phyloP scores from a whole-genome alignment of 2,888 invertebrate species.

The Diloba caeruleocephala region DNA sequence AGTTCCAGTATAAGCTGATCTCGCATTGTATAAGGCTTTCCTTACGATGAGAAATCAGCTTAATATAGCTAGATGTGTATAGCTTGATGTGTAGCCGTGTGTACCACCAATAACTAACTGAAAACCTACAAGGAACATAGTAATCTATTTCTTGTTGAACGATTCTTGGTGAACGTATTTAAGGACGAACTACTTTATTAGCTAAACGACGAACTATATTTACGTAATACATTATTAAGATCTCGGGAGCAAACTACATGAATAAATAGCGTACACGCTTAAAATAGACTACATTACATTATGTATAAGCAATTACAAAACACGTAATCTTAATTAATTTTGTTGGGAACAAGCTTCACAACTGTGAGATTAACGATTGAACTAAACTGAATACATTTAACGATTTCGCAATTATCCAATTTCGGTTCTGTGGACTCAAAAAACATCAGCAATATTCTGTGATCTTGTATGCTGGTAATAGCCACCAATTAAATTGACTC shows the following conservation, averaged over 20 bases:
- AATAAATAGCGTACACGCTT: neutral
- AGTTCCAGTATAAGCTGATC: no score
- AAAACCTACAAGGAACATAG: no score
- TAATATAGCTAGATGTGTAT: no score
- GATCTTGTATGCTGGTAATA: slow-evolving; percentile 5
- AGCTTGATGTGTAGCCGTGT: no score
- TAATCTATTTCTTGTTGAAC: neutral
- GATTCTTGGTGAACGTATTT: slow-evolving; percentile 11
- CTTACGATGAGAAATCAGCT: no score
- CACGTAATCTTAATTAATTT: slow-evolving; percentile 2
- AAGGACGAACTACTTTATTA: slow-evolving; percentile 7
- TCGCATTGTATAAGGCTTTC: no score
- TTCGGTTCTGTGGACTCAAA: slow-evolving; percentile 26
- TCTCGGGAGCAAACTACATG: slow-evolving; percentile 1
- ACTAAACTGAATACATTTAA: slow-evolving; percentile 14
- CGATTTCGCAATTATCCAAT: slow-evolving; percentile 33
- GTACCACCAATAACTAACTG: no score
- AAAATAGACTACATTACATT: neutral
- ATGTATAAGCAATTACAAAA: neutral
- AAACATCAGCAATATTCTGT: slow-evolving; percentile 33
- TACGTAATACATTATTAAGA: neutral
- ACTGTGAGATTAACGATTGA: neutral
- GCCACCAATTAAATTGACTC: slow-evolving; percentile 56
- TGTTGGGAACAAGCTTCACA: neutral
- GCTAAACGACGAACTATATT: no score